Evolutionary conservation across 2,113 vertebrate genomes (phyloP).

Genomic region (Thalassarche chlororhynchos): DNA sequence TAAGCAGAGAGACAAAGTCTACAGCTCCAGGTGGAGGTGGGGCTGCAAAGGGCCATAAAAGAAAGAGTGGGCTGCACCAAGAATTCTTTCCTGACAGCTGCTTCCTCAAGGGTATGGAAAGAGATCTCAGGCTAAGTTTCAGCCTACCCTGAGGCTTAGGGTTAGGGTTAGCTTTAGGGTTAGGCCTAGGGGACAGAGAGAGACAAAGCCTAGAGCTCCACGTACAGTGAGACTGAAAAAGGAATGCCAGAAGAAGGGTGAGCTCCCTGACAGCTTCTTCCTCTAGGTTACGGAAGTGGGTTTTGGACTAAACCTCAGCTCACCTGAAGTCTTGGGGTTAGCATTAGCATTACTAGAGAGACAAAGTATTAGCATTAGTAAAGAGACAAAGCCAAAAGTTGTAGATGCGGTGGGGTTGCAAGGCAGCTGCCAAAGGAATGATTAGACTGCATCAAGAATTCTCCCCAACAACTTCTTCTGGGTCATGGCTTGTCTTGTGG

Average conservation of each 20-base stretch:
- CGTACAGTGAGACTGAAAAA: not conserved
- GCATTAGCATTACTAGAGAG: not conserved
- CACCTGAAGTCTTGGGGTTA: not conserved
- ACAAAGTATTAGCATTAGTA: not conserved
- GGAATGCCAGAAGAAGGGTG: not conserved
- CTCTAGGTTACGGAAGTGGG: not conserved
- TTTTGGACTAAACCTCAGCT: not conserved
- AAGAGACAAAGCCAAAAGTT: not conserved
- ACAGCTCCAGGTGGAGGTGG: not conserved
- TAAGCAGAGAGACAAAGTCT: not conserved
- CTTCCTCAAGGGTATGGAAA: not conserved
- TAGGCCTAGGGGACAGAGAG: not conserved
- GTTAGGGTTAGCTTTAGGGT: not conserved
- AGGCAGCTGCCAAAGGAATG: not conserved
- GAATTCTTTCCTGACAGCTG: not conserved
- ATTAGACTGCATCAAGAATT: not conserved
- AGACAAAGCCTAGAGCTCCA: not conserved
- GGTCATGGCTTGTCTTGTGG: not conserved
- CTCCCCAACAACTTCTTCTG: not conserved
- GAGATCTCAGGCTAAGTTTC: not conserved
- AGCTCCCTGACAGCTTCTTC: not conserved
- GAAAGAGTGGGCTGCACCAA: not conserved
- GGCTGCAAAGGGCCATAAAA: not conserved
- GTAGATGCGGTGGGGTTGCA: not conserved
- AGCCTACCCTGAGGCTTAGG: not conserved